Conservation (phyloP, 1,140 invertebrate genomes). For the Solenopsis fugax region DNA sequence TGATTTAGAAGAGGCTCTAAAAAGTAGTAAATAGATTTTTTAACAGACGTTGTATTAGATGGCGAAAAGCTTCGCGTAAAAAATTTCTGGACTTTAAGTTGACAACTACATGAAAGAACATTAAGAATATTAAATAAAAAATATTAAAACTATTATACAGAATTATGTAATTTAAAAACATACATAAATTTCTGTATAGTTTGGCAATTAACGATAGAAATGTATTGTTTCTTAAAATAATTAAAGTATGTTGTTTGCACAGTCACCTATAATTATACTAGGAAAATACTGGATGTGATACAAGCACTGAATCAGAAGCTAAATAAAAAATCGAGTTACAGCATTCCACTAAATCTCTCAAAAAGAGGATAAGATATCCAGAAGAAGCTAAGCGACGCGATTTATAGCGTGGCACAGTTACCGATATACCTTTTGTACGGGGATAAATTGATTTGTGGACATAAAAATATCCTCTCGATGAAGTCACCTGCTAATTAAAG, state of each 20-base stretch:
- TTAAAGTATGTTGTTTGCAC: background rate
- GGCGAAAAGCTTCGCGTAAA: background rate
- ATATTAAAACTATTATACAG: too few relatives aligned
- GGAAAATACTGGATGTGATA: background rate
- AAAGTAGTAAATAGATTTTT: background rate
- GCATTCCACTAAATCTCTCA: background rate
- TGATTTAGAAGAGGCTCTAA: background rate
- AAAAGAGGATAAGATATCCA: constrained; percentile 23
- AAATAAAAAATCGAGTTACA: background rate
- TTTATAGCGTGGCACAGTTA: constrained; percentile 60
- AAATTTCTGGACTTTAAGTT: background rate
- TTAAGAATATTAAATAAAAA: background rate
- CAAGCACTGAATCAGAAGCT: background rate
- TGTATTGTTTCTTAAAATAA: background rate
- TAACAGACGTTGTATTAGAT: background rate
- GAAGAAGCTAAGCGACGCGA: constrained; percentile 15
- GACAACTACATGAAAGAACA: background rate
- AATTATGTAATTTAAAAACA: background rate
- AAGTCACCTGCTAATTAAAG: constrained; percentile 58
- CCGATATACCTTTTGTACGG: constrained; percentile 55
- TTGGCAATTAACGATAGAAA: background rate
- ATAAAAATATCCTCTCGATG: constrained; percentile 55
- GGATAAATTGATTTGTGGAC: constrained; percentile 60
- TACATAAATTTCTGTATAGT: background rate
- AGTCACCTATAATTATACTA: background rate